Base-by-base conservation (phyloP, 2,797 vertebrate species). In the Argentina silus region DNA sequence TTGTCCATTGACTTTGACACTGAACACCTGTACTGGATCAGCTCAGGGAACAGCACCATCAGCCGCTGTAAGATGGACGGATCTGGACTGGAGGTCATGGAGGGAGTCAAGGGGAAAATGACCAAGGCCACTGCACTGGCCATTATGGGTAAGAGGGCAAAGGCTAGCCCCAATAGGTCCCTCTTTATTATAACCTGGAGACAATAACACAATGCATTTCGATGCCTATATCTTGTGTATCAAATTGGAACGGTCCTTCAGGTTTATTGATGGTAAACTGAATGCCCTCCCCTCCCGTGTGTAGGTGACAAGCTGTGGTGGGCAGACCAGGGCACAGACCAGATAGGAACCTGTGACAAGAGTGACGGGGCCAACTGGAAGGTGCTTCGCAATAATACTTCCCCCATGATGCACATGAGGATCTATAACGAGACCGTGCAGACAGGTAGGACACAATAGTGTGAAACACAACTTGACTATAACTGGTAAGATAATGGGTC, bases 361-460 rank as follows among this genome's bases (percentile, higher is more conserved):
- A 94, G 93, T 0, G 95, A 97, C 0, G 97, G 96, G 10, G 94
- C 91, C 6, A 90, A 94, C 47, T 92, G 91, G 27, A 95, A 95
- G 77, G 91, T 98, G 64, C 74, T 95, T 73, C 86, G 97, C 55
- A 97, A 97, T 85, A 95, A 95, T 90, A 98, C 97, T 5, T 96
- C 97, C 0, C 85, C 96, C 17, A 97, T 99, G 86, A 98, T 98
- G 96, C 95, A 99, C 89, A 98, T 99, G 97, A 97, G 95, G 87
- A 95, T 98, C 69, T 99, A 98, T 0, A 95, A 98, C 0, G 97
- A 98, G 88, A 94, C 90, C 48, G 88, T 96, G 67, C 97, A 98
- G 85, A 92, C 94, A 27, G 57, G 57, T 60, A 60, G 10, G 42
- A 56, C 5, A 3, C 44, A 27, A 8, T 2, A 12, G n/a, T 19